Evolutionary conservation across 2,797 vertebrate genomes (phyloP).

Genomic region (Pygocentrus nattereri): DNA sequence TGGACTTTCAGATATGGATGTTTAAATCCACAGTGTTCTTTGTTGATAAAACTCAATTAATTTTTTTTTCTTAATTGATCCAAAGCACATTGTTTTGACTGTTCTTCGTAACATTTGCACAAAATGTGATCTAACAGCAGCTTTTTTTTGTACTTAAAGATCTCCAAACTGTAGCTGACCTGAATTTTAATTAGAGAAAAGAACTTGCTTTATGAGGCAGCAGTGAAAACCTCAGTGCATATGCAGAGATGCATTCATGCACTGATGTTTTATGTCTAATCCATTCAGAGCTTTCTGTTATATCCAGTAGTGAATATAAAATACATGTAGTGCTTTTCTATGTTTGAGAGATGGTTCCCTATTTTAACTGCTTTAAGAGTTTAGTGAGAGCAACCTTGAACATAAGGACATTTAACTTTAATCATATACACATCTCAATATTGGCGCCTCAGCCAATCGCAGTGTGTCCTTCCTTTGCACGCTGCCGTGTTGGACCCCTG

Average conservation of each 20-base stretch:
- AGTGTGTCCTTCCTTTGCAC: neutral
- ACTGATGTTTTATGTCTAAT: neutral
- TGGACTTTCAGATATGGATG: neutral
- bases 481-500: neutral
- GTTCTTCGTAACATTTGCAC: neutral
- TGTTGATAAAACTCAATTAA: constrained; percentile 9
- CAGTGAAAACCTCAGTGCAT: neutral
- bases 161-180: neutral
- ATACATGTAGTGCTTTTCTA: neutral
- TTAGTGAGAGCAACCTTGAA: neutral
- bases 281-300: neutral
- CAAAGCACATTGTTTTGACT: no score
- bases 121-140: neutral
- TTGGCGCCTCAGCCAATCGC: neutral
- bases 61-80: neutral
- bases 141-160: neutral
- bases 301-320: neutral
- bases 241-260: neutral
- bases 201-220: neutral
- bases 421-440: neutral
- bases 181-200: neutral
- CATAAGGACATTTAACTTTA: neutral
- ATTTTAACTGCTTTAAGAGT: neutral
- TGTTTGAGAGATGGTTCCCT: neutral
- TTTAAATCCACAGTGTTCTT: neutral